These are phyloP conservation scores for Stictonetta naevosa DNA, from an alignment of 2,113 vertebrate species.

Conservation along the genomic window DNA sequence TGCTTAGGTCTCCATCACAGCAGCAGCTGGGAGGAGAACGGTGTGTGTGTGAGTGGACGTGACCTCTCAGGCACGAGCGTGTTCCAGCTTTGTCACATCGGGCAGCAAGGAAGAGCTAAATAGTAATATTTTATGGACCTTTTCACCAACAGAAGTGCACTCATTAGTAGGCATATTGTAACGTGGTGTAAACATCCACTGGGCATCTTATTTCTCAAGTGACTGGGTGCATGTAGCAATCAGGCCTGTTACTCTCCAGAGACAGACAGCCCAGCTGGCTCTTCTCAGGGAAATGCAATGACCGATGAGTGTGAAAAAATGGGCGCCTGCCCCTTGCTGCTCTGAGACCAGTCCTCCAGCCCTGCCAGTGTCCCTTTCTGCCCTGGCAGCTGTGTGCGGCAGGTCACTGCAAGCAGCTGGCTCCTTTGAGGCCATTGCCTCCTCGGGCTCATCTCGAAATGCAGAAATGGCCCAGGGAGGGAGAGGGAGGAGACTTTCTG, in stretches of 20 bases:
- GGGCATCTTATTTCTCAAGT: background rate
- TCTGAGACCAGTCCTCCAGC: background rate
- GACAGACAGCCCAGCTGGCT: background rate
- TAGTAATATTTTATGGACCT: background rate
- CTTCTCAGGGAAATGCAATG: background rate
- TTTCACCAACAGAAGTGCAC: background rate
- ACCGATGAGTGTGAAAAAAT: background rate
- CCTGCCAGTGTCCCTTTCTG: background rate
- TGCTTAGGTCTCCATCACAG: background rate
- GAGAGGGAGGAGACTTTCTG: background rate
- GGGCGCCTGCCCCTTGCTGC: background rate
- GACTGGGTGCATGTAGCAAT: background rate
- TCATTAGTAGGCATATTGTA: background rate
- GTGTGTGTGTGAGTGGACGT: background rate
- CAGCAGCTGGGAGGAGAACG: background rate
- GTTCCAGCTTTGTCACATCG: background rate
- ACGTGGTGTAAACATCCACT: background rate
- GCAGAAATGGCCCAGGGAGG: background rate
- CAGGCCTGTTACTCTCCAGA: background rate
- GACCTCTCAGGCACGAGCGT: fast-evolving
- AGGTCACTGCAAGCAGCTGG: background rate
- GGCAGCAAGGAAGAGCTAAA: background rate
- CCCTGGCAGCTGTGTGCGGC: fast-evolving
- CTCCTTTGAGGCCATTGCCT: background rate
- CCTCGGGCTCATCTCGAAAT: background rate